phyloP scores from a whole-genome alignment of 2,113 vertebrate species.

The Carassius carassius region DNA sequence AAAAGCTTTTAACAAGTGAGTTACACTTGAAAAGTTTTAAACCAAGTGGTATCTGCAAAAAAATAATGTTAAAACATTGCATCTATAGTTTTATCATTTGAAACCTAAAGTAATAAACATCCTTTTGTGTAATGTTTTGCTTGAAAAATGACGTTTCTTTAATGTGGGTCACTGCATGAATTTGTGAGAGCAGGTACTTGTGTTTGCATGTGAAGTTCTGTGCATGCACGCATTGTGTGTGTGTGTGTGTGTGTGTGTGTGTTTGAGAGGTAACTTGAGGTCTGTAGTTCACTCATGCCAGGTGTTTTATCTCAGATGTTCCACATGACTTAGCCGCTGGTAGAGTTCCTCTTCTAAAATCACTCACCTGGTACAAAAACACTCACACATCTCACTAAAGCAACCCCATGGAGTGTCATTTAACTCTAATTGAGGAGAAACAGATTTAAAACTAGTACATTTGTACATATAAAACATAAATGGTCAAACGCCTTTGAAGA shows the following conservation, averaged over 20 bases:
- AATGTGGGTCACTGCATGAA: background rate
- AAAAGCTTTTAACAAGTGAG: background rate
- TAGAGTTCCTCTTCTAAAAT: slow-evolving; percentile 22
- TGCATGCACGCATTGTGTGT: slow-evolving; percentile 8
- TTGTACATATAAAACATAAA: background rate
- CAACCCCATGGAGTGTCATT: background rate
- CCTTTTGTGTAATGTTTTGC: background rate
- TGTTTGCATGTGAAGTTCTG: slow-evolving; percentile 12
- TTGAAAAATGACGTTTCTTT: background rate
- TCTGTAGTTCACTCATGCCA: slow-evolving; percentile 33
- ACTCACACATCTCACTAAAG: slow-evolving; percentile 14
- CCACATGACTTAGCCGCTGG: slow-evolving; percentile 21
- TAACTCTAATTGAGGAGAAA: background rate
- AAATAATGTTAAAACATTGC: background rate
- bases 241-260: slow-evolving; percentile 4
- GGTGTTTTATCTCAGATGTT: slow-evolving; percentile 31
- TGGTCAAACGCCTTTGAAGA: background rate
- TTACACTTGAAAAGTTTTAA: background rate
- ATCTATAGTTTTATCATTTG: background rate
- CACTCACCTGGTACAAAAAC: slow-evolving; percentile 34
- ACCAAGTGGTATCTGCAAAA: background rate
- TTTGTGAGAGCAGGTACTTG: background rate
- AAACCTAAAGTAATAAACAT: background rate
- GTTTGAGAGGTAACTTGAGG: slow-evolving; percentile 24
- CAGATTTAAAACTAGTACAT: slow-evolving; percentile 1